Evolutionary conservation across 1,140 invertebrate genomes (phyloP).

Genomic region (Stegodyphus mimosarum): DNA sequence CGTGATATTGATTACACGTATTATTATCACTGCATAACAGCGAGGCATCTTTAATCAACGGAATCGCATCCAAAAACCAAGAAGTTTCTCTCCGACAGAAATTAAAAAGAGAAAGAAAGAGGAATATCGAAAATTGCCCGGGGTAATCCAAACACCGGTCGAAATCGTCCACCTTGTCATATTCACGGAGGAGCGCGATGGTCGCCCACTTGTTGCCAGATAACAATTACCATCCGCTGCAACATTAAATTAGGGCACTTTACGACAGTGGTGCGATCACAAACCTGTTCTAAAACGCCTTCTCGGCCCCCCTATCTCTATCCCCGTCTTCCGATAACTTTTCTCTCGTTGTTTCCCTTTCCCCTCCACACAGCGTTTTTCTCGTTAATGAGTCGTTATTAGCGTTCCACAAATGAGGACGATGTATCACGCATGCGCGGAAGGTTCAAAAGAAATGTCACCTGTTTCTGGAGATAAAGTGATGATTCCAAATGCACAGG

Average conservation of each 20-base stretch:
- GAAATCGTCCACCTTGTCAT: constrained; percentile 53
- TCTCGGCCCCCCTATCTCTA: background rate
- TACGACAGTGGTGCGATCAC: constrained; percentile 55
- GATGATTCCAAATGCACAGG: constrained; percentile 19
- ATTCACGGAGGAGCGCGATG: background rate
- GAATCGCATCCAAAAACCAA: background rate
- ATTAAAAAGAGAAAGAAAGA: background rate
- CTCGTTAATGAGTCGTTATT: constrained; percentile 57
- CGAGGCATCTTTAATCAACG: background rate
- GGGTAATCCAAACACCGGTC: constrained; percentile 19
- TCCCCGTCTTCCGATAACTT: background rate
- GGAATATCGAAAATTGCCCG: background rate
- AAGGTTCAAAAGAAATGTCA: constrained; percentile 53
- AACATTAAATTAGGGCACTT: constrained; percentile 59
- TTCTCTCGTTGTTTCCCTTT: background rate
- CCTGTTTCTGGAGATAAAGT: constrained; percentile 29
- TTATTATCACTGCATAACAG: background rate
- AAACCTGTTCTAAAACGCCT: constrained; percentile 23
- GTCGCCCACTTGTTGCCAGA: constrained; percentile 46
- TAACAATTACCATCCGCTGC: constrained; percentile 49
- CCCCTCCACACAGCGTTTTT: background rate
- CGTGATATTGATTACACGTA: background rate
- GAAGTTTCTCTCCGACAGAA: background rate
- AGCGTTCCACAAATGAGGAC: constrained; percentile 44
- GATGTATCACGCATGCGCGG: constrained; percentile 38